Conservation (phyloP, 2,888 invertebrate genomes). For the Sarcophaga rosellei region DNA sequence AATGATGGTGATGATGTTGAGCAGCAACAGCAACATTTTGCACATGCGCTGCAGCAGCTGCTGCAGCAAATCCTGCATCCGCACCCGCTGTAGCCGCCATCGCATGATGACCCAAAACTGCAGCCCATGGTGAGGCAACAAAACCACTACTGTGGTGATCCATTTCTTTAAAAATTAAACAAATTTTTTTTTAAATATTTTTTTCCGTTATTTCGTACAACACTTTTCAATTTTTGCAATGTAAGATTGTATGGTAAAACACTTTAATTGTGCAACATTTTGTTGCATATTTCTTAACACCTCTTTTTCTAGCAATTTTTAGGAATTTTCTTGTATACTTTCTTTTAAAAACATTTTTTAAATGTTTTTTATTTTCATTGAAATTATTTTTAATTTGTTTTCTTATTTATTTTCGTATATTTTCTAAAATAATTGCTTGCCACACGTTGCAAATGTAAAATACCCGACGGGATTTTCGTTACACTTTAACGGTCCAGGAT, state of each 20-base stretch:
- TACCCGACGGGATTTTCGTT: constrained; percentile 65
- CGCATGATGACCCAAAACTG: constrained; percentile 84
- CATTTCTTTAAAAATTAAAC: constrained; percentile 81
- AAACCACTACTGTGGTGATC: constrained; percentile 90
- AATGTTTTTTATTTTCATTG: background rate
- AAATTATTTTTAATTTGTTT: background rate
- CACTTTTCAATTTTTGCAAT: constrained; percentile 16
- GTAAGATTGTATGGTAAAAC: constrained; percentile 25
- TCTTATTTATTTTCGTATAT: constrained; percentile 3
- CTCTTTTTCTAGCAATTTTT: background rate
- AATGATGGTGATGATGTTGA: constrained; percentile 76
- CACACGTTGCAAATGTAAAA: constrained; percentile 9
- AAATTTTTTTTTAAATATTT: background rate
- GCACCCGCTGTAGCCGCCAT: constrained; percentile 77
- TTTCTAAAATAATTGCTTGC: constrained; percentile 26
- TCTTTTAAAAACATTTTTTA: background rate
- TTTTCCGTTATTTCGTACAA: no score
- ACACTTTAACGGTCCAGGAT: constrained; percentile 52
- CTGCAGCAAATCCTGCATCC: constrained; percentile 80
- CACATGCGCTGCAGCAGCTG: constrained; percentile 82
- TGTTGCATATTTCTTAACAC: constrained; percentile 16
- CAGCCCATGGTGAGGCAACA: constrained; percentile 90
- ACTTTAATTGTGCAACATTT: constrained; percentile 29
- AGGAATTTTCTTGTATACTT: background rate
- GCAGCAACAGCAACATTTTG: constrained; percentile 82